Evolutionary conservation across 2,113 vertebrate species (phyloP).

Genomic region (Elachura formosa): DNA sequence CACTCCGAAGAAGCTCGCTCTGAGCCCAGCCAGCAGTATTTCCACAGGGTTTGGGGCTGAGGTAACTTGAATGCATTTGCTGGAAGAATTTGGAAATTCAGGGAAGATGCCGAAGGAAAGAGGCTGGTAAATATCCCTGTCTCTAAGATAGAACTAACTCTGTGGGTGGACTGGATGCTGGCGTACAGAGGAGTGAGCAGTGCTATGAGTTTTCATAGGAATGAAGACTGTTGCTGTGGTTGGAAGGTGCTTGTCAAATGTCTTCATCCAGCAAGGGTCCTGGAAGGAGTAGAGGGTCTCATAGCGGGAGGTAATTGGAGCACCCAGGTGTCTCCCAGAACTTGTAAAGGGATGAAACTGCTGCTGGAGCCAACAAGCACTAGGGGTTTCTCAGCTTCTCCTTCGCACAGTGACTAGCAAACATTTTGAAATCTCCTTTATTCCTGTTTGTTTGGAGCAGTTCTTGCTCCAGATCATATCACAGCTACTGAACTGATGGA

Average conservation of each 20-base stretch:
- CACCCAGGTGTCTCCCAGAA: neutral
- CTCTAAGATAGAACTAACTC: neutral
- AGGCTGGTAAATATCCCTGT: neutral
- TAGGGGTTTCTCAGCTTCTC: neutral
- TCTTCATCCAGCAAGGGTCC: neutral
- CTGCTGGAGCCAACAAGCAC: neutral
- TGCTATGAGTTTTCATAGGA: no score
- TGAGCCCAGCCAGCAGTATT: neutral
- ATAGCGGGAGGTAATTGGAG: rapidly evolving
- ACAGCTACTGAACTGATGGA: neutral
- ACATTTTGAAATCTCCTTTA: neutral
- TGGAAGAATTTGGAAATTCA: neutral
- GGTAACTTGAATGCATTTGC: neutral
- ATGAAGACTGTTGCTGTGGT: neutral
- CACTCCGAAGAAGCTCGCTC: neutral
- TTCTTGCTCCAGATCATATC: neutral
- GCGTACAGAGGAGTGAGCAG: neutral
- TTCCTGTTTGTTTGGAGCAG: neutral
- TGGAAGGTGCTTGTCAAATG: neutral
- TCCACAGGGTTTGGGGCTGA: neutral
- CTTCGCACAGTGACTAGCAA: neutral
- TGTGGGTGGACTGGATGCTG: neutral
- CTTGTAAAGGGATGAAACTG: neutral
- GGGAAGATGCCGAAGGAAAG: neutral
- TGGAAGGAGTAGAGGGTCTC: neutral